Evolutionary conservation across 2,113 vertebrate species (phyloP).

Genomic region (Callionymus lyra): DNA sequence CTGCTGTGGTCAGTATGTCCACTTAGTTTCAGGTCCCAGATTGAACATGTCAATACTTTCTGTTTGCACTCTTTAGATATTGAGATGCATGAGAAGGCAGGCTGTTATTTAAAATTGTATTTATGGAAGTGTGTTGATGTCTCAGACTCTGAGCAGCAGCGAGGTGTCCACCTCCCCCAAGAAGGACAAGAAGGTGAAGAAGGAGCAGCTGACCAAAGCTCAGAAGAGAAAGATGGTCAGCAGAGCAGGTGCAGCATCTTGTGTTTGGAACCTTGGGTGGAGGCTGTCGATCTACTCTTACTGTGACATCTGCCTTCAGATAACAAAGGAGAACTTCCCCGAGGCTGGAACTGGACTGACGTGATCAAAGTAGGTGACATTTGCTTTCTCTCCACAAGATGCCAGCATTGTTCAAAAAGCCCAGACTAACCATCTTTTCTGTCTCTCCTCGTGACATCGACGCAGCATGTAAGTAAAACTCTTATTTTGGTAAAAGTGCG

Average conservation of each 20-base stretch:
- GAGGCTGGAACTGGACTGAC: slow-evolving; percentile 97
- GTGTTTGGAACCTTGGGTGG: not conserved
- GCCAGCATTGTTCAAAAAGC: not conserved
- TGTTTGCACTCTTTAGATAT: too few species aligned
- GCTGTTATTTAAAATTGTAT: too few species aligned
- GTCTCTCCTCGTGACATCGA: not conserved
- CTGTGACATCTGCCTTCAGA: slow-evolving; percentile 59
- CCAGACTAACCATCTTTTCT: slow-evolving; percentile 1
- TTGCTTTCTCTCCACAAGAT: slow-evolving; percentile 12
- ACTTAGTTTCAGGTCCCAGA: too few species aligned
- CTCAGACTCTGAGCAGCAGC: slow-evolving; percentile 70
- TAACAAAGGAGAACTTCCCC: slow-evolving; percentile 87
- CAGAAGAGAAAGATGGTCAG: slow-evolving; percentile 88
- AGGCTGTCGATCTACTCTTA: not conserved
- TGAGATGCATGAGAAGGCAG: too few species aligned
- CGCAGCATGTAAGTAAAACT: slow-evolving; percentile 54
- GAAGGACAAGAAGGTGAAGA: slow-evolving; percentile 82
- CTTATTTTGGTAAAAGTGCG: accelerated
- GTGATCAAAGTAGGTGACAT: slow-evolving; percentile 83
- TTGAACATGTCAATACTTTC: too few species aligned
- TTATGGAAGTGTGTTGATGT: slow-evolving; percentile 11
- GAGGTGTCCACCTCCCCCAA: slow-evolving; percentile 44
- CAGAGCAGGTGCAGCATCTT: slow-evolving; percentile 74
- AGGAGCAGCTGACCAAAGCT: slow-evolving; percentile 93
- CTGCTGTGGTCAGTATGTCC: slow-evolving; percentile 63